phyloP scores from a whole-genome alignment of 2,888 invertebrate genomes.

The Rambutsinella grinnellia region DNA sequence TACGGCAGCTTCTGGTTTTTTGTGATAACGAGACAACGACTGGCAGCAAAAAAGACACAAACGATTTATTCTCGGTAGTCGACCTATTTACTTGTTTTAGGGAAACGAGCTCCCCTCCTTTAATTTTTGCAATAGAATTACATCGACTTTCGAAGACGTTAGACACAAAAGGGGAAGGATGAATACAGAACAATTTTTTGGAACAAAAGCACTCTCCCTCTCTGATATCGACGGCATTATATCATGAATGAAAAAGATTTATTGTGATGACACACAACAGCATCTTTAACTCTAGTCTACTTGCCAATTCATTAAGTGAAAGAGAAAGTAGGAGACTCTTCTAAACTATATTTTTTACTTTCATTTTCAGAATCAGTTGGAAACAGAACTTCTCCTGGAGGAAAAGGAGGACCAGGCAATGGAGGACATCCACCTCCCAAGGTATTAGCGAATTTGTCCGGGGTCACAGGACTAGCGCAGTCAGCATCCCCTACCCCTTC shows the following conservation, averaged over 20 bases:
- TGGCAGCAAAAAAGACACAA: slow-evolving; percentile 19
- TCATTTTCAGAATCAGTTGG: slow-evolving; percentile 50
- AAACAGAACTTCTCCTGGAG: slow-evolving; percentile 28
- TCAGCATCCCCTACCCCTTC: not conserved
- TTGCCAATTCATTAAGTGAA: slow-evolving; percentile 19
- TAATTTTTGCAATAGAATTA: not conserved
- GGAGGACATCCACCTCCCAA: not conserved
- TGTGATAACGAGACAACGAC: slow-evolving; percentile 8
- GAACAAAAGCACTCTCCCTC: not conserved
- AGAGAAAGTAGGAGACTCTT: not conserved
- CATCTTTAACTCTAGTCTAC: not conserved
- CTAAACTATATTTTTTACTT: slow-evolving; percentile 8
- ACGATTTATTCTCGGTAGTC: slow-evolving; percentile 44
- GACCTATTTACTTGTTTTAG: slow-evolving; percentile 22
- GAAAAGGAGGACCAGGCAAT: not conserved
- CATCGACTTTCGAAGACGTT: too few relatives aligned
- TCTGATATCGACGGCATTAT: slow-evolving; percentile 23
- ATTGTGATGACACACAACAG: slow-evolving; percentile 12
- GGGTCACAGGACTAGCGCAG: not conserved
- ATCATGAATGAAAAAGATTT: slow-evolving; percentile 17
- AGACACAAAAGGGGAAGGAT: too few relatives aligned
- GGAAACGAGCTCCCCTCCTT: not conserved
- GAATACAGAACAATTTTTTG: not conserved
- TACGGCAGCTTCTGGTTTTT: slow-evolving; percentile 9
- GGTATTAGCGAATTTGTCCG: not conserved